Evolutionary conservation across 2,113 vertebrate species (phyloP).

Genomic region (Hippolais icterina): DNA sequence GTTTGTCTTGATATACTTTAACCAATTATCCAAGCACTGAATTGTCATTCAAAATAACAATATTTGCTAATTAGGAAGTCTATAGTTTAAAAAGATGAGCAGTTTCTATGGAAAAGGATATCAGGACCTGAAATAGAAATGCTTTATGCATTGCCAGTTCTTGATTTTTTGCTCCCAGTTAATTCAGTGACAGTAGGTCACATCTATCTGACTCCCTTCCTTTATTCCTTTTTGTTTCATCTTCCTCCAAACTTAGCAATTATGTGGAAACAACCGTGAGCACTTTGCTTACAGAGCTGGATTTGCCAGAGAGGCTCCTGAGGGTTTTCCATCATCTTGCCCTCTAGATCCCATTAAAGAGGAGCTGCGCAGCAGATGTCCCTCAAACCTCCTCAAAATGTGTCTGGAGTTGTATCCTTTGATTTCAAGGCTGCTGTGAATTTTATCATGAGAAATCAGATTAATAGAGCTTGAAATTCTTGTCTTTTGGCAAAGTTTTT

Average conservation of each 20-base stretch:
- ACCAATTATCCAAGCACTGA: neutral
- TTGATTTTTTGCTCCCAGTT: neutral
- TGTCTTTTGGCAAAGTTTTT: neutral
- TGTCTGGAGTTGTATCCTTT: neutral
- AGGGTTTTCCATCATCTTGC: neutral
- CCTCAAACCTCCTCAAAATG: neutral
- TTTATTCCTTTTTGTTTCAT: neutral
- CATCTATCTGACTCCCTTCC: neutral
- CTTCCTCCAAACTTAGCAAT: neutral
- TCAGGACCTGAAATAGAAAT: neutral
- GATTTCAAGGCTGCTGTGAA: neutral
- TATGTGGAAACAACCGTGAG: neutral
- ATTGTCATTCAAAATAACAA: neutral
- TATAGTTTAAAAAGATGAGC: neutral
- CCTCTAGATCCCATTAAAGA: constrained; percentile 21
- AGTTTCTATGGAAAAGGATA: neutral
- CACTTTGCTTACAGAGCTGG: neutral
- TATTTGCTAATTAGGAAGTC: neutral
- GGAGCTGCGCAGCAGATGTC: neutral
- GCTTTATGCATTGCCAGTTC: neutral
- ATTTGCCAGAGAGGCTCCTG: neutral
- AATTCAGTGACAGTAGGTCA: neutral
- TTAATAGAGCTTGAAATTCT: neutral
- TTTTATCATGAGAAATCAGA: neutral
- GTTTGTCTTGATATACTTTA: neutral